A percentile compares a stretch with the other conserved stretches of the same genome.
Conservation (phyloP, 2,888 invertebrate genomes). For the Drosophila rubida region DNA sequence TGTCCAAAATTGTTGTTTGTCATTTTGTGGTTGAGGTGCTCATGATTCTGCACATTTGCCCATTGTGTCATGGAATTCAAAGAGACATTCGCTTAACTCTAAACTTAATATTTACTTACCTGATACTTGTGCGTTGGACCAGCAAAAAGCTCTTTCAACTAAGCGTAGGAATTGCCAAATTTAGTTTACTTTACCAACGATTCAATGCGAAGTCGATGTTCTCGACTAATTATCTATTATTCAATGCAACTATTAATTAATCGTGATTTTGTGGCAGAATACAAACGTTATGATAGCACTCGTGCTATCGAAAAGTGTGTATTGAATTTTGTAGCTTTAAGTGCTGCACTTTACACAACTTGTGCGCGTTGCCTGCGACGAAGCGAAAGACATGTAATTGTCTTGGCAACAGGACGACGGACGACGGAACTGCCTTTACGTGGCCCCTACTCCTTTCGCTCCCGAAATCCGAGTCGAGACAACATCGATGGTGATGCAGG, state of each 20-base stretch:
- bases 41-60: background rate
- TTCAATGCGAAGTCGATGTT: no score
- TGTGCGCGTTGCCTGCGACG: background rate
- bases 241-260: no score
- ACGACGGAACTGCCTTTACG: no score
- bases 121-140: background rate
- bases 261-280: no score
- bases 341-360: background rate
- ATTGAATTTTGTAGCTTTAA: background rate
- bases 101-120: background rate
- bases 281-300: no score
- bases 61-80: background rate
- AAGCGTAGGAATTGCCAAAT: no score
- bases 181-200: no score
- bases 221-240: no score
- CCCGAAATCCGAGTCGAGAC: background rate
- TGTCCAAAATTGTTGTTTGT: background rate
- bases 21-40: background rate
- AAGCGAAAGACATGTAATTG: constrained; percentile 4
- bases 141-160: background rate
- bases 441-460: background rate
- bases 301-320: no score
- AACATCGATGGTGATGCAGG: background rate
- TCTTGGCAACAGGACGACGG: constrained; percentile 12
- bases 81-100: background rate